A percentile compares a stretch with the other conserved stretches of the same genome.
phyloP scores from a whole-genome alignment of 2,888 invertebrate species.

The Platycnemis pennipes region DNA sequence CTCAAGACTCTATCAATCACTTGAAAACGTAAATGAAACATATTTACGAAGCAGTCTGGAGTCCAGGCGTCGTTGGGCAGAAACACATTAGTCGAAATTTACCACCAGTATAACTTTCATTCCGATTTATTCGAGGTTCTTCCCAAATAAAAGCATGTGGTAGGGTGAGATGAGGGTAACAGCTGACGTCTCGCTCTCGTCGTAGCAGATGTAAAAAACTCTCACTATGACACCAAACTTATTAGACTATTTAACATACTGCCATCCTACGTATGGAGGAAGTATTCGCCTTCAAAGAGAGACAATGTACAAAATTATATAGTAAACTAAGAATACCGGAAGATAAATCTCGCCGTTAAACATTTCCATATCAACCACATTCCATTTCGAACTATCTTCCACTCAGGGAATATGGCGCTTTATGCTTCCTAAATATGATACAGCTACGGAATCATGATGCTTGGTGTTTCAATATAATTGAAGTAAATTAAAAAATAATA shows the following conservation, averaged over 20 bases:
- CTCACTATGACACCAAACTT: background rate
- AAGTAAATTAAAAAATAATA: no score
- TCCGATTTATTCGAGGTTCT: background rate
- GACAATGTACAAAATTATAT: no score
- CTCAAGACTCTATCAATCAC: background rate
- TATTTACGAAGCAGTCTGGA: background rate
- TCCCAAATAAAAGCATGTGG: background rate
- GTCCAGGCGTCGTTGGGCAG: background rate
- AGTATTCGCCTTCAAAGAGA: no score
- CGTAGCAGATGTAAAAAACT: background rate
- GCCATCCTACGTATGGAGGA: background rate
- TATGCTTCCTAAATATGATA: no score
- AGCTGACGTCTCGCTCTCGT: background rate
- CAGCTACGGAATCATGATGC: no score
- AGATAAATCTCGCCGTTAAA: no score
- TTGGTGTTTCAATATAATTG: no score
- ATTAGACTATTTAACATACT: background rate
- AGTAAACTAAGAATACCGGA: no score
- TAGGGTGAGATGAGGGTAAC: background rate
- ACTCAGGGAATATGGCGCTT: no score
- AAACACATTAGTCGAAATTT: background rate
- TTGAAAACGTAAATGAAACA: background rate
- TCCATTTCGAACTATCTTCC: no score
- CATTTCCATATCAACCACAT: no score
- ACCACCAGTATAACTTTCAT: background rate